A percentile compares a stretch with the other conserved stretches of the same genome.
These are phyloP conservation scores for Gymnocephalus cernua DNA, from an alignment of 2,113 vertebrate genomes.

Conservation along the genomic window DNA sequence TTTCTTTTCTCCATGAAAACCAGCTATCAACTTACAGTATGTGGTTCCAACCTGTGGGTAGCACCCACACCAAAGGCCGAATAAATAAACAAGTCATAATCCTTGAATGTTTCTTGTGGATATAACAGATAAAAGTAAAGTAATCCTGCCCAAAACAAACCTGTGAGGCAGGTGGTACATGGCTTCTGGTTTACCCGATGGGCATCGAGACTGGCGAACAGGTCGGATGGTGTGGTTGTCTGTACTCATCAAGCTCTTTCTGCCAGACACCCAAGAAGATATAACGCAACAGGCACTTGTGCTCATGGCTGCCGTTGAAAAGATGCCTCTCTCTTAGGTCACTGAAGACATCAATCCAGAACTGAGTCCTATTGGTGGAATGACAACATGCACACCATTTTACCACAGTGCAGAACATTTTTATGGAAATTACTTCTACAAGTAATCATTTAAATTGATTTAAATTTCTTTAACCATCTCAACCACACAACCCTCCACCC, in stretches of 20 bases:
- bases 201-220: not conserved
- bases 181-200: not conserved
- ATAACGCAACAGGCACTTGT: not conserved
- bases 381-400: not conserved
- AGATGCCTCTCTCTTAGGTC: not conserved
- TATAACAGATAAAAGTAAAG: too few relatives aligned
- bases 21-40: too few relatives aligned
- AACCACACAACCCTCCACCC: too few relatives aligned
- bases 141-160: not conserved
- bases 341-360: slow-evolving; percentile 1
- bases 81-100: too few relatives aligned
- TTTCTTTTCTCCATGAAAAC: too few relatives aligned
- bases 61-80: too few relatives aligned
- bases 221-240: not conserved
- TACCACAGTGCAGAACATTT: not conserved
- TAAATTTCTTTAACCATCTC: too few relatives aligned
- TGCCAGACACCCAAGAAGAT: not conserved
- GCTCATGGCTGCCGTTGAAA: slow-evolving; percentile 1
- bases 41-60: too few relatives aligned
- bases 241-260: slow-evolving; percentile 3
- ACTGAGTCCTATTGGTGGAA: not conserved
- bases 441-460: too few relatives aligned
- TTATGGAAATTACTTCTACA: not conserved
- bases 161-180: slow-evolving; percentile 8
- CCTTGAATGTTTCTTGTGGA: too few relatives aligned